Percentiles rank a stretch among this genome's conserved stretches.
Evolutionary conservation across 2,113 vertebrate genomes (phyloP).

Genomic region (Aldabrachelys gigantea): DNA sequence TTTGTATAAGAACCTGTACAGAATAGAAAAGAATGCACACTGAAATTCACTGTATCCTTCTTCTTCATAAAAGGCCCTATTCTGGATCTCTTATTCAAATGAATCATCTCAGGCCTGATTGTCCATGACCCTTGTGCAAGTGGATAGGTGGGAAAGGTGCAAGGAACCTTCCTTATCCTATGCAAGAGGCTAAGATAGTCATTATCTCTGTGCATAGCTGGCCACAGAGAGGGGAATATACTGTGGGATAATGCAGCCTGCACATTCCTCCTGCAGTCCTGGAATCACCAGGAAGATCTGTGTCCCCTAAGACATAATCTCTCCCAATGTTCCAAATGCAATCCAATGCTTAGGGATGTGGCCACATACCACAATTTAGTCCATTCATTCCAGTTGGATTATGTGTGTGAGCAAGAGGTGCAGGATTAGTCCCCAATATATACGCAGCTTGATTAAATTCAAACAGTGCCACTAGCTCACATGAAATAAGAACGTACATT

Average conservation of each 20-base stretch:
- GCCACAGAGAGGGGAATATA: not conserved
- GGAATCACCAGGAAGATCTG: not conserved
- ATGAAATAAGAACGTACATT: not conserved
- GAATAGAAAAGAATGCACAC: not conserved
- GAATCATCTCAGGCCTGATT: not conserved
- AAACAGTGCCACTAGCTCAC: not conserved
- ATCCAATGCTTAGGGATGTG: fast-evolving
- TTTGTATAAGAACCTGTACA: not conserved
- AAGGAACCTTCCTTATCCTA: not conserved
- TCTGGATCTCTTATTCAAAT: not conserved
- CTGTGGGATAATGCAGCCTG: not conserved
- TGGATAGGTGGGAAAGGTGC: not conserved
- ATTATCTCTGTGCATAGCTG: not conserved
- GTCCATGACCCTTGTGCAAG: not conserved
- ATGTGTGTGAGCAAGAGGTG: not conserved
- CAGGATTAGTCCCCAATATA: not conserved
- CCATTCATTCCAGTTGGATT: not conserved
- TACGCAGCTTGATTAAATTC: not conserved
- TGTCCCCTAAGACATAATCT: not conserved
- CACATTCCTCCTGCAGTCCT: not conserved
- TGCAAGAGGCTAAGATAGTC: not conserved
- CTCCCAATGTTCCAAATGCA: not conserved
- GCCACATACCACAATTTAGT: not conserved
- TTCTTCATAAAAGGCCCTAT: not conserved
- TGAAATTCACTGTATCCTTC: not conserved